Evolutionary conservation across 2,113 vertebrate genomes (phyloP), one percentile per base, ranked within the genome.

Genomic region (Takifugu bimaculatus): DNA sequence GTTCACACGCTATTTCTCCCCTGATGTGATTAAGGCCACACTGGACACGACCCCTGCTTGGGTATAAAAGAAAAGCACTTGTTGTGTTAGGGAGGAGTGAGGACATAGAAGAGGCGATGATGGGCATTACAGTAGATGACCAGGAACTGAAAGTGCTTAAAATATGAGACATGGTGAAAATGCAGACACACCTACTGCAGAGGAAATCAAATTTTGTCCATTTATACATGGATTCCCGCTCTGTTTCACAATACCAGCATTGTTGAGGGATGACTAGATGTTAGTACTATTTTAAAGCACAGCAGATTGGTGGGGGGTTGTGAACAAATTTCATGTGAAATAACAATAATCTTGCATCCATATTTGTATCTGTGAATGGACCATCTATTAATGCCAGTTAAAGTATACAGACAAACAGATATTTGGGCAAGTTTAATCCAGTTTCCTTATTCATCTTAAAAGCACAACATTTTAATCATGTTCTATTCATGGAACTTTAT

Each of bases 1-100:
- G 55, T 79, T 86, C 79, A 69, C 77, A 78, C 69, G 77, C 54
- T 5, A 4, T 58, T 74, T 81, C 70, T 75, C 71, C 35, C 82
- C 55, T 79, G 68, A 57, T 54, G 68, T 80, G 71, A 82, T 81
- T 82, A 35, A 75, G 73, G 70, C 72, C 70, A 57, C 27, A 14
- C 51, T 75, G 68, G 74, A 76, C 12, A 10, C 20, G 12, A 69
- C 64, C 69, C 67, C 67, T 54, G 49, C 28, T 20, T 20, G 20
- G 20, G 20, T 20, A 20, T 20, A 20, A 20, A 20, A 20, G 20
- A 20, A 20, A 20, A 20, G 20, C 42, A 43, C 42, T 13, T 43
- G 42, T 6, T 1, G 42, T 6, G 6, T 43, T 11, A 45, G 6
- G 13, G 2, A 43, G 42, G 42, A 13, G 20, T 20, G 20, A 20